Evolutionary conservation across 2,888 invertebrate genomes (phyloP).

Genomic region (Yponomeuta cagnagella): DNA sequence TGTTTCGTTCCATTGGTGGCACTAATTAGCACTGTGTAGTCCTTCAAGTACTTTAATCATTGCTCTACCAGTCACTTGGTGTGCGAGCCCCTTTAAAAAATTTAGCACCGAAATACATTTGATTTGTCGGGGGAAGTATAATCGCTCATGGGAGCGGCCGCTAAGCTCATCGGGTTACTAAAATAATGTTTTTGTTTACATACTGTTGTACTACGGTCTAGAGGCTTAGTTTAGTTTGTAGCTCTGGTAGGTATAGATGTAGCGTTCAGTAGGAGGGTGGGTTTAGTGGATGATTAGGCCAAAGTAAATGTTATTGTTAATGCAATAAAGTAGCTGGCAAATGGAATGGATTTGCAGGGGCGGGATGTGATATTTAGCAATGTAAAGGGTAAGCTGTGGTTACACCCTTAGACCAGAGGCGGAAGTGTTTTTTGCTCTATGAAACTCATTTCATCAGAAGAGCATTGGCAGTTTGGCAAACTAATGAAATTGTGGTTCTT

Average conservation of each 20-base stretch:
- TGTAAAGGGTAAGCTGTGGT: too few relatives aligned
- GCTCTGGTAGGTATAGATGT: not conserved
- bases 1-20: too few relatives aligned
- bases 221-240: not conserved
- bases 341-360: not conserved
- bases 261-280: not conserved
- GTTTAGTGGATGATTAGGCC: not conserved
- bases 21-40: too few relatives aligned
- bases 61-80: too few relatives aligned
- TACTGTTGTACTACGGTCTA: slow-evolving; percentile 43
- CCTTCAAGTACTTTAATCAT: too few relatives aligned
- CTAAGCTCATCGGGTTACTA: slow-evolving; percentile 71
- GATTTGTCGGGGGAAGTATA: slow-evolving; percentile 37
- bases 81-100: too few relatives aligned
- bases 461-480: too few relatives aligned
- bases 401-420: too few relatives aligned
- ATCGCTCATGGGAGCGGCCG: slow-evolving; percentile 58
- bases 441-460: too few relatives aligned
- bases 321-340: slow-evolving; percentile 3
- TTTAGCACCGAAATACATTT: not conserved
- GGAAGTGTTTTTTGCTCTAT: too few relatives aligned
- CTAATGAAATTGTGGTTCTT: too few relatives aligned
- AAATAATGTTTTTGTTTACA: slow-evolving; percentile 72
- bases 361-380: not conserved
- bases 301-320: not conserved